Percentiles rank a stretch among this genome's conserved stretches.
phyloP scores from a whole-genome alignment of 2,113 vertebrate genomes.

The Tachuris rubrigastra region DNA sequence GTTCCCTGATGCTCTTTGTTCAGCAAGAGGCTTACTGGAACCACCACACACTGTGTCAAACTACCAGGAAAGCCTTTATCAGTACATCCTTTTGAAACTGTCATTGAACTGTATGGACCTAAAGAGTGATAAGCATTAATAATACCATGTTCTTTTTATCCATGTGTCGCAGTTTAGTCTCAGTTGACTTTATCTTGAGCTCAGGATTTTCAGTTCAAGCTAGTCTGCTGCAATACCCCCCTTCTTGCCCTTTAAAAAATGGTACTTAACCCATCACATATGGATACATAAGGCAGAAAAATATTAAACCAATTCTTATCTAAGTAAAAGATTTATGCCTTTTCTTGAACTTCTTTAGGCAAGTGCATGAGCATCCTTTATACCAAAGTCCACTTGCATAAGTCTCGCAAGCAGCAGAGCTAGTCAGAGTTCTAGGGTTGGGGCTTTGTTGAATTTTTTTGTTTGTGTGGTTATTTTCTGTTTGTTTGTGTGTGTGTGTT shows the following conservation, averaged over 20 bases:
- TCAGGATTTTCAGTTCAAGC: slow-evolving; percentile 37
- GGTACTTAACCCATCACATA: slow-evolving; percentile 10
- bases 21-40: slow-evolving; percentile 66
- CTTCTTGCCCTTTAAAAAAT: slow-evolving; percentile 30
- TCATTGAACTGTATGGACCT: slow-evolving; percentile 67
- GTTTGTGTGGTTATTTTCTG: background rate
- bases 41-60: slow-evolving; percentile 54
- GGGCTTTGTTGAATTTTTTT: background rate
- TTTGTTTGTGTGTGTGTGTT: background rate
- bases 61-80: slow-evolving; percentile 70
- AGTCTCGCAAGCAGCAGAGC: background rate
- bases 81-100: slow-evolving; percentile 69
- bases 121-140: slow-evolving; percentile 72
- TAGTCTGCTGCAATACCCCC: background rate
- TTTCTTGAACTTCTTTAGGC: background rate
- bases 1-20: slow-evolving; percentile 49
- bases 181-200: slow-evolving; percentile 57
- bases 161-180: slow-evolving; percentile 36
- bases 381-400: fast-evolving
- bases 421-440: background rate
- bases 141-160: slow-evolving; percentile 61
- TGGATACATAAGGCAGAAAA: background rate
- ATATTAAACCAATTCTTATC: background rate
- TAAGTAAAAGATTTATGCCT: background rate
- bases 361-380: background rate